A percentile compares a stretch with the other conserved stretches of the same genome.
Conservation (phyloP, 2,797 vertebrate genomes). For the Chaenodraco wilsoni region DNA sequence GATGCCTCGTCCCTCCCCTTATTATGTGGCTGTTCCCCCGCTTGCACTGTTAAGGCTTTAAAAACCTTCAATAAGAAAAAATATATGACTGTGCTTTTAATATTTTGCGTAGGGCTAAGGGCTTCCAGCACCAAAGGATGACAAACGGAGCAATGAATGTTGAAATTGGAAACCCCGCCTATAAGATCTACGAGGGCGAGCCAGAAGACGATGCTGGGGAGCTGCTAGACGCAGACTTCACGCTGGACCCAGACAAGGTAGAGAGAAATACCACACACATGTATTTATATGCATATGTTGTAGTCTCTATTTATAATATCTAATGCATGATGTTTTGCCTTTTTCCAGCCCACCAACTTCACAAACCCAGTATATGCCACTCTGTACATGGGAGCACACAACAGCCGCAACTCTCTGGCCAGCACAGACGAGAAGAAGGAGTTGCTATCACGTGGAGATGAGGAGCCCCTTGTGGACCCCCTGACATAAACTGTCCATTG, state of each 20-base stretch:
- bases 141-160: slow-evolving; percentile 97
- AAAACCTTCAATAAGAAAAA: background rate
- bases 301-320: background rate
- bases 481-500: slow-evolving; percentile 85
- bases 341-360: slow-evolving; percentile 93
- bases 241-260: slow-evolving; percentile 95
- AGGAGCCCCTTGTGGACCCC: slow-evolving; percentile 91
- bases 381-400: slow-evolving; percentile 96
- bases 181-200: slow-evolving; percentile 98
- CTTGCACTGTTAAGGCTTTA: slow-evolving; percentile 52
- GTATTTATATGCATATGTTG: background rate
- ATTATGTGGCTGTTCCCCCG: slow-evolving; percentile 64
- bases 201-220: slow-evolving; percentile 91
- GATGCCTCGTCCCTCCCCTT: slow-evolving; percentile 50
- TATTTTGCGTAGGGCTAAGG: slow-evolving; percentile 88
- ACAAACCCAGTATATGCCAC: slow-evolving; percentile 98
- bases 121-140: slow-evolving; percentile 96
- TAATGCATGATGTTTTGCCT: slow-evolving; percentile 24
- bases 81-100: slow-evolving; percentile 10
- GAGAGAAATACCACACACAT: background rate
- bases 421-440: slow-evolving; percentile 98
- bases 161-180: slow-evolving; percentile 98
- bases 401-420: slow-evolving; percentile 95
- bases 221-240: slow-evolving; percentile 92
- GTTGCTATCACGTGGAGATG: slow-evolving; percentile 91